Evolutionary conservation across 2,113 vertebrate genomes (phyloP).

Genomic region (Apistogramma diplotaenia): DNA sequence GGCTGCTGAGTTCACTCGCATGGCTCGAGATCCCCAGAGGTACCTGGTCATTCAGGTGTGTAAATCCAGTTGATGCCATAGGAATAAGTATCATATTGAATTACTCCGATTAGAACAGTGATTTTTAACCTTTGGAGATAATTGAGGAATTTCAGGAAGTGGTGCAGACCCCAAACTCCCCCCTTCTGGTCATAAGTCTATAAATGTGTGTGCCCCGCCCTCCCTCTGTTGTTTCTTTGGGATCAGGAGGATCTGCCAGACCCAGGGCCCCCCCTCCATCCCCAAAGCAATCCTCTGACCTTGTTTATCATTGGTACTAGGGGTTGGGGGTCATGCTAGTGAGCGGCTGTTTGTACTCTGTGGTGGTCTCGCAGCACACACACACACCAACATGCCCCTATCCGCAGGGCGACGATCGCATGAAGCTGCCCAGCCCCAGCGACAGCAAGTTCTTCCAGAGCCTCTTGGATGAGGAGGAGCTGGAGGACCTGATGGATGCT

Average conservation of each 20-base stretch:
- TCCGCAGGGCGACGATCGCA: constrained; percentile 91
- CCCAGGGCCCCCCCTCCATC: background rate
- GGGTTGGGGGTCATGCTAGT: too few species aligned
- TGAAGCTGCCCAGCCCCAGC: constrained; percentile 95
- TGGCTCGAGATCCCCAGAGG: constrained; percentile 97
- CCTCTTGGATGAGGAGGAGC: constrained; percentile 94
- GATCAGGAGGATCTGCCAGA: background rate
- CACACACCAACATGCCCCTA: background rate
- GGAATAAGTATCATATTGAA: background rate
- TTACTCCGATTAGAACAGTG: background rate
- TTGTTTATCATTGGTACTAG: background rate
- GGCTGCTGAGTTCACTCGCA: constrained; percentile 95
- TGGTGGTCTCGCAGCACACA: background rate
- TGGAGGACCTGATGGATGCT: constrained; percentile 98
- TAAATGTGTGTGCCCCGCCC: background rate
- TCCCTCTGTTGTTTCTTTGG: background rate
- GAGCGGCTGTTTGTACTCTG: background rate
- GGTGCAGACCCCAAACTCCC: background rate
- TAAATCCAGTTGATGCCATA: background rate
- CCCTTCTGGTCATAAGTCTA: fast-evolving
- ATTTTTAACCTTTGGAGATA: too few species aligned
- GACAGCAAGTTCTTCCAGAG: constrained; percentile 99
- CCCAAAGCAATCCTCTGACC: background rate
- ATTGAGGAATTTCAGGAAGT: background rate
- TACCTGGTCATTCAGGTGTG: constrained; percentile 94